These are phyloP conservation scores for Channa argus DNA, from an alignment of 2,113 vertebrate genomes.

Conservation along the genomic window DNA sequence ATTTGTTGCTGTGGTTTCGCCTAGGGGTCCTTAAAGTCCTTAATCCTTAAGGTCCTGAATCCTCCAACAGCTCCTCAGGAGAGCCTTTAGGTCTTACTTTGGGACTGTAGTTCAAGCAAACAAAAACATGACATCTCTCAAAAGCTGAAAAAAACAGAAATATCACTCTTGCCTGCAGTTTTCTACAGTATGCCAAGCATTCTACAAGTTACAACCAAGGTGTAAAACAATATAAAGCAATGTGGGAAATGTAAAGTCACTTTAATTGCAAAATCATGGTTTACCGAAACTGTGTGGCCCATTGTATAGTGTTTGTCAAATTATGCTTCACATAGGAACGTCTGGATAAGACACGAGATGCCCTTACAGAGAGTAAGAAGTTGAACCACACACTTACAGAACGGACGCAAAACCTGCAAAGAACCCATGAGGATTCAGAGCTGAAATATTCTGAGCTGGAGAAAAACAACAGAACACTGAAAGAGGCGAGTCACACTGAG, in stretches of 20 bases:
- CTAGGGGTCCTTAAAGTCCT: conserved; percentile 61
- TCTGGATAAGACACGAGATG: conserved; percentile 76
- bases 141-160: conserved; percentile 37
- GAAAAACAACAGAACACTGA: conserved; percentile 65
- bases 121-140: conserved; percentile 67
- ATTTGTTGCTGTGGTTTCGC: conserved; percentile 59
- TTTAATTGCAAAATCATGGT: conserved; percentile 4
- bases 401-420: conserved; percentile 73
- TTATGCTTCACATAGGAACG: conserved; percentile 76
- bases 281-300: conserved; percentile 8
- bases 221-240: conserved; percentile 15
- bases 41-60: conserved; percentile 65
- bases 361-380: conserved; percentile 81
- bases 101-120: conserved; percentile 71
- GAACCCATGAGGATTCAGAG: conserved; percentile 71
- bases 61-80: conserved; percentile 70
- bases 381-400: conserved; percentile 77
- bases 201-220: not conserved
- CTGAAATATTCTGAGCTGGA: conserved; percentile 72
- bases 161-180: conserved; percentile 5
- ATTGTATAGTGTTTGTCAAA: not conserved
- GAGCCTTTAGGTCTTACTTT: conserved; percentile 65
- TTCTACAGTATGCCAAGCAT: conserved; percentile 17
- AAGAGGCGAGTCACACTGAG: conserved; percentile 74
- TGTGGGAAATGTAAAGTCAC: conserved; percentile 17